Evolutionary conservation across 2,113 vertebrate species (phyloP), one percentile per base, ranked within the genome.

Genomic region (Halichoeres trimaculatus): DNA sequence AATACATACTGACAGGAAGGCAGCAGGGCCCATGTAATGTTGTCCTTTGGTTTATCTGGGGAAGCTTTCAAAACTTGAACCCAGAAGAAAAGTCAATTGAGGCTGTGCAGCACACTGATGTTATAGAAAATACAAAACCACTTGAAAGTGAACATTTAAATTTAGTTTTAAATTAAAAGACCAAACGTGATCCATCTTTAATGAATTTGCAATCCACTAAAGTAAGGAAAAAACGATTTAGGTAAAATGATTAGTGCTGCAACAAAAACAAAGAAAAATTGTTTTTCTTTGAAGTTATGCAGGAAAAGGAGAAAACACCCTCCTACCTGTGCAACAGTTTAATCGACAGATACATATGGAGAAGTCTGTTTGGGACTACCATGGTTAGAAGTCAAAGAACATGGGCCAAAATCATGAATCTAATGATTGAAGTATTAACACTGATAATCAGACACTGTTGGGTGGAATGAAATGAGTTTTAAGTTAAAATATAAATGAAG

Each of bases 11-110:
- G 20, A 57, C 57, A 60, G 61, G 76, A 85, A 90, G 78, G 84
- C 86, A 77, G 77, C 20, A 77, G 78, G 63, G 73, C 75, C 76
- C 55, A 41, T 77, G 36, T 50, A 40, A 80, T 56, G 55, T 34
- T 70, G 58, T 90, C 83, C 90, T 93, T 93, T 93, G 91, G 91
- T 93, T 93, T 90, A 78, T 36, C 34, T 82, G 72, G 83, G 83
- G 70, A 74, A 60, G 35, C 52, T 68, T 80, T 82, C 50, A 22
- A 47, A 85, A 45, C 62, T 70, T 66, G 43, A 70, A 72, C 73
- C 63, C 22, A 81, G 14, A 61, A 51, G 47, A 50, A 76, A 66
- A 63, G 47, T 83, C 16, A 50, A 70, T 38, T 40, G 16, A 45
- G 43, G 5, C 14, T 45, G 43, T 45, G 43, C 16, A 45, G 45